These are phyloP conservation scores for Myodes glareolus DNA, from an alignment of 2,113 vertebrate genomes.

Conservation along the genomic window DNA sequence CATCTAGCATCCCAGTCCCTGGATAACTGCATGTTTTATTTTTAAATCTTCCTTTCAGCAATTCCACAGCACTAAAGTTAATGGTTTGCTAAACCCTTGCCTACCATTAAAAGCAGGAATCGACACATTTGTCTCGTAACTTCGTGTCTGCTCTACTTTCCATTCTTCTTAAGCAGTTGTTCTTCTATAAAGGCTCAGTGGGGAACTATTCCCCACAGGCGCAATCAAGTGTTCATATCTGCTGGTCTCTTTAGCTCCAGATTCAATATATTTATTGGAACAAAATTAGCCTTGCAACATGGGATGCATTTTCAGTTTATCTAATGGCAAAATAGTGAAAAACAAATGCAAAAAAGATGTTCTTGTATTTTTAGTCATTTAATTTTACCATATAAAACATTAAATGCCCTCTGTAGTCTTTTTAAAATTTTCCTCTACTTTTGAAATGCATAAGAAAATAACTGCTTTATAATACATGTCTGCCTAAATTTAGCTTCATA, in stretches of 20 bases:
- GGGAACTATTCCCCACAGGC: constrained; percentile 34
- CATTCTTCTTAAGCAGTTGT: constrained; percentile 63
- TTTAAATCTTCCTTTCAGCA: constrained; percentile 66
- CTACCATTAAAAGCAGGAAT: constrained; percentile 65
- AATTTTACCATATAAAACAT: background rate
- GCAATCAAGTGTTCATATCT: constrained; percentile 53
- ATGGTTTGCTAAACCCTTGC: constrained; percentile 63
- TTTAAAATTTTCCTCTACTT: background rate
- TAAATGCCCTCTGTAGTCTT: background rate
- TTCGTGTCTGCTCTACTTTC: constrained; percentile 55
- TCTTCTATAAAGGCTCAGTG: constrained; percentile 58
- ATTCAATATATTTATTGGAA: constrained; percentile 34
- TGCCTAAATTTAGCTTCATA: background rate
- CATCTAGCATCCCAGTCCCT: constrained; percentile 20
- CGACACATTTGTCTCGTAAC: constrained; percentile 67
- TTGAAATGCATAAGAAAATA: constrained; percentile 7
- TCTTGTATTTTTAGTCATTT: background rate
- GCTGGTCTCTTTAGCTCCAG: constrained; percentile 38
- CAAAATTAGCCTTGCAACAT: constrained; percentile 36
- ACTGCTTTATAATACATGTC: background rate
- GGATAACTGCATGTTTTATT: constrained; percentile 36
- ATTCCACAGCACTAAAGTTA: constrained; percentile 59
- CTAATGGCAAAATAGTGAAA: constrained; percentile 21
- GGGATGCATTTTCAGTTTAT: background rate
- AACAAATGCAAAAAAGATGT: background rate